Evolutionary conservation across 2,113 vertebrate species (phyloP).

Genomic region (Clupea harengus): DNA sequence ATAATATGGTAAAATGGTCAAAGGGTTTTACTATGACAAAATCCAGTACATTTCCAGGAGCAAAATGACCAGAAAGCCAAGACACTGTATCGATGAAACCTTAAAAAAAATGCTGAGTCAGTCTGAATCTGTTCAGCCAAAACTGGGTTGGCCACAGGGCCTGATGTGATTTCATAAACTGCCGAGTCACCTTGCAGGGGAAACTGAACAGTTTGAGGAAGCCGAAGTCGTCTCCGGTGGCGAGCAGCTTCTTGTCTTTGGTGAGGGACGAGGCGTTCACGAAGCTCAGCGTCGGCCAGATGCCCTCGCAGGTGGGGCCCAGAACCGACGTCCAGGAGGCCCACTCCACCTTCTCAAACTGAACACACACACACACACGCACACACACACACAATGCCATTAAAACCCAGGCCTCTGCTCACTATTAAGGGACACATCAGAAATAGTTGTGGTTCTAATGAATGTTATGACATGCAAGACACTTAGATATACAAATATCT

Average conservation of each 20-base stretch:
- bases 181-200: slow-evolving; percentile 80
- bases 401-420: background rate
- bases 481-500: no score
- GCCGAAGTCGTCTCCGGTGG: slow-evolving; percentile 92
- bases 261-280: slow-evolving; percentile 88
- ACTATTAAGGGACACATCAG: background rate
- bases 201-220: slow-evolving; percentile 95
- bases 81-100: no score
- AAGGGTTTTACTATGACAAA: no score
- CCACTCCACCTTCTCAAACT: slow-evolving; percentile 96
- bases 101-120: background rate
- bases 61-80: no score
- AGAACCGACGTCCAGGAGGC: slow-evolving; percentile 91
- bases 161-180: background rate
- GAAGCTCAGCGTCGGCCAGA: slow-evolving; percentile 88
- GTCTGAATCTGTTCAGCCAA: no score
- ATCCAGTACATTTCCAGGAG: no score
- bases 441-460: background rate
- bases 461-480: no score
- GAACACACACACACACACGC: slow-evolving; percentile 45
- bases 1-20: no score
- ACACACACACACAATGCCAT: background rate
- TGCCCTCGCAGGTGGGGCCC: slow-evolving; percentile 90
- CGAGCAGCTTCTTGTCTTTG: slow-evolving; percentile 83
- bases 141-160: no score